These are phyloP conservation scores for Struthio camelus DNA, from an alignment of 2,113 vertebrate species.

Conservation along the genomic window DNA sequence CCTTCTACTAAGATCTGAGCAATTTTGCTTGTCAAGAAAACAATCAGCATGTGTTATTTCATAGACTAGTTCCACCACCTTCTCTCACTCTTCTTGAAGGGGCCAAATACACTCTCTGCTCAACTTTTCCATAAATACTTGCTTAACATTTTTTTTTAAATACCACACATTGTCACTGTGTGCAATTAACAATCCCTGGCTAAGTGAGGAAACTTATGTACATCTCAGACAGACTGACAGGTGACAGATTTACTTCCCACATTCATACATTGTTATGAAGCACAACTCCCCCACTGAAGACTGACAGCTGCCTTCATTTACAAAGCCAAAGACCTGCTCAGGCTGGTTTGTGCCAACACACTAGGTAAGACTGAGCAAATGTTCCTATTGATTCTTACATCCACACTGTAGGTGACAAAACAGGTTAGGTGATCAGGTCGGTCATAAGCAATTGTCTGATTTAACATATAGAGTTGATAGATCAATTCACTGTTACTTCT, in stretches of 20 bases:
- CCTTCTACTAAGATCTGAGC: conserved; percentile 23
- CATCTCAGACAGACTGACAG: conserved; percentile 45
- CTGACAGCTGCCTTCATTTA: conserved; percentile 43
- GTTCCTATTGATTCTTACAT: conserved; percentile 12
- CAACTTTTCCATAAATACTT: neutral
- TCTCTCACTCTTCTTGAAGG: neutral
- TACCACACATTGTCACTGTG: neutral
- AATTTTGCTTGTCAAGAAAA: conserved; percentile 62
- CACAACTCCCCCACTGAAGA: conserved; percentile 25
- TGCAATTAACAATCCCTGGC: neutral
- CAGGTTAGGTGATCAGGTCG: neutral
- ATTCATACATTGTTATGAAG: conserved; percentile 22
- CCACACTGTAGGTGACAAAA: neutral
- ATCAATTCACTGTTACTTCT: neutral
- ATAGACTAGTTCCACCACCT: neutral
- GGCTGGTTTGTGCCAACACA: conserved; percentile 27
- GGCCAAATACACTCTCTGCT: neutral
- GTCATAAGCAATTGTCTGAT: neutral
- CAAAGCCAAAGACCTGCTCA: conserved; percentile 3
- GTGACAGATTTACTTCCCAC: conserved; percentile 61
- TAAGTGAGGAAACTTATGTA: neutral
- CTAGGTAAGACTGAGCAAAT: neutral
- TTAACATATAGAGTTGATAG: neutral
- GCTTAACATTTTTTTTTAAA: conserved; percentile 31
- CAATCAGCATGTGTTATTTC: neutral